These are phyloP conservation scores for Camelus dromedarius DNA, from an alignment of 2,113 vertebrate genomes.

Conservation along the genomic window DNA sequence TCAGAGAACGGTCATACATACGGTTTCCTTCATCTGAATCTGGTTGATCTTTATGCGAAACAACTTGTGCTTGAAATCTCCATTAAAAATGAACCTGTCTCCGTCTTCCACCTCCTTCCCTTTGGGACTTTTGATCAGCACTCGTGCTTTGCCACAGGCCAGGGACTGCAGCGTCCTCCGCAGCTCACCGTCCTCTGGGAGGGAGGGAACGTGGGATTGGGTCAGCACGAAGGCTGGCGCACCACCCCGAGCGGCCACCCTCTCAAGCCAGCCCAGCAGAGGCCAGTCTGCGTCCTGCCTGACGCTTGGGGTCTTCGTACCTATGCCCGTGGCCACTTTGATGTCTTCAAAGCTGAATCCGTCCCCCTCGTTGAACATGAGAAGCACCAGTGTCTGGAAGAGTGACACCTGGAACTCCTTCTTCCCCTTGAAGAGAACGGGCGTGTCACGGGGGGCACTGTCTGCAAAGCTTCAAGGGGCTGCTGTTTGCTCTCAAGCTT, in stretches of 20 bases:
- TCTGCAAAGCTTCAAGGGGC: not conserved
- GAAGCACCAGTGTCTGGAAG: constrained; percentile 91
- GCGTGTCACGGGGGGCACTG: fast-evolving
- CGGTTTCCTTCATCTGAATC: constrained; percentile 93
- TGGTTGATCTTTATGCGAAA: constrained; percentile 94
- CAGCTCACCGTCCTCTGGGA: constrained; percentile 89
- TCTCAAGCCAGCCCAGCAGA: too few relatives aligned
- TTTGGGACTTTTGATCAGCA: constrained; percentile 89
- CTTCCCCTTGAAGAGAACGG: constrained; percentile 86
- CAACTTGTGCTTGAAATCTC: constrained; percentile 91
- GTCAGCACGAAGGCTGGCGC: too few relatives aligned
- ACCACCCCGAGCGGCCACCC: too few relatives aligned
- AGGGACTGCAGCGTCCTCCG: constrained; percentile 90
- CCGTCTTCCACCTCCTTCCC: constrained; percentile 91
- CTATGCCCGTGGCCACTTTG: constrained; percentile 90
- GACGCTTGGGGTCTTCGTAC: constrained; percentile 64
- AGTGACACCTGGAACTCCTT: constrained; percentile 92
- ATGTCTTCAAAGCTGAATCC: constrained; percentile 91
- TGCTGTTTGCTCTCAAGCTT: not conserved
- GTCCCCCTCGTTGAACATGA: constrained; percentile 92
- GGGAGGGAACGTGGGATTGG: not conserved
- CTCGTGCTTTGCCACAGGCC: constrained; percentile 91
- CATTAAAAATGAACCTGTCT: constrained; percentile 90
- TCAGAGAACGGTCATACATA: constrained; percentile 76
- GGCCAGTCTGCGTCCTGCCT: too few relatives aligned